Evolutionary conservation across 2,113 vertebrate genomes (phyloP).

Genomic region (Halichoeres trimaculatus): DNA sequence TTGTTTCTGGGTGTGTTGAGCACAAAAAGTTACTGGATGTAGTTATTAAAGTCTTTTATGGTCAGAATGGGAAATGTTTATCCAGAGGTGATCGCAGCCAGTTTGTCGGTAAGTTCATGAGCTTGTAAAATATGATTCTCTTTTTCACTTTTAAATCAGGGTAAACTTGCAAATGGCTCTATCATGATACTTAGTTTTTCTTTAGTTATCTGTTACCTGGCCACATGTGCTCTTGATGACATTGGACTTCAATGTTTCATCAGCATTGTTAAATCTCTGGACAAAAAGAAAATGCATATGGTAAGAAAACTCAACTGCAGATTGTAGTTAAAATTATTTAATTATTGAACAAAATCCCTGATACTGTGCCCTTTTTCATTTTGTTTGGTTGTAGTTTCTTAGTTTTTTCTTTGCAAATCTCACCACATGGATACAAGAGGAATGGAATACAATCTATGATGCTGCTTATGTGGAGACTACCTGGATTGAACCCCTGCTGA

Average conservation of each 20-base stretch:
- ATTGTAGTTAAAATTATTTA: not conserved
- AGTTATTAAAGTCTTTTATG: slow-evolving; percentile 88
- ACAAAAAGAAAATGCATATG: slow-evolving; percentile 84
- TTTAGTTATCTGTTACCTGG: slow-evolving; percentile 91
- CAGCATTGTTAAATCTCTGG: slow-evolving; percentile 86
- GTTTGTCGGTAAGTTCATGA: slow-evolving; percentile 84
- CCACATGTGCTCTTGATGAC: slow-evolving; percentile 87
- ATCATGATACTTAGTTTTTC: slow-evolving; percentile 46
- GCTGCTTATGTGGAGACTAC: slow-evolving; percentile 82
- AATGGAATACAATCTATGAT: slow-evolving; percentile 91
- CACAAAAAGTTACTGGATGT: slow-evolving; percentile 85
- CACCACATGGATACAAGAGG: slow-evolving; percentile 88
- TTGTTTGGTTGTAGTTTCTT: slow-evolving; percentile 87
- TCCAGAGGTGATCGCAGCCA: slow-evolving; percentile 81
- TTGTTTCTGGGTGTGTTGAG: slow-evolving; percentile 88
- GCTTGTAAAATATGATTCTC: not conserved
- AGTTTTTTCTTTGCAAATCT: slow-evolving; percentile 90
- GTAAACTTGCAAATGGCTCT: not conserved
- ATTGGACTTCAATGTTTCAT: slow-evolving; percentile 86
- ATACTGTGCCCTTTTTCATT: slow-evolving; percentile 4
- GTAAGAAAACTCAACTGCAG: slow-evolving; percentile 76
- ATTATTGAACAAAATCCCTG: not conserved
- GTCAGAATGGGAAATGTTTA: slow-evolving; percentile 76
- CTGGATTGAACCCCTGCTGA: slow-evolving; percentile 87
- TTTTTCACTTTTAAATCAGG: not conserved